Conservation (phyloP, 2,888 invertebrate genomes). For the Priocnemis perturbator region DNA sequence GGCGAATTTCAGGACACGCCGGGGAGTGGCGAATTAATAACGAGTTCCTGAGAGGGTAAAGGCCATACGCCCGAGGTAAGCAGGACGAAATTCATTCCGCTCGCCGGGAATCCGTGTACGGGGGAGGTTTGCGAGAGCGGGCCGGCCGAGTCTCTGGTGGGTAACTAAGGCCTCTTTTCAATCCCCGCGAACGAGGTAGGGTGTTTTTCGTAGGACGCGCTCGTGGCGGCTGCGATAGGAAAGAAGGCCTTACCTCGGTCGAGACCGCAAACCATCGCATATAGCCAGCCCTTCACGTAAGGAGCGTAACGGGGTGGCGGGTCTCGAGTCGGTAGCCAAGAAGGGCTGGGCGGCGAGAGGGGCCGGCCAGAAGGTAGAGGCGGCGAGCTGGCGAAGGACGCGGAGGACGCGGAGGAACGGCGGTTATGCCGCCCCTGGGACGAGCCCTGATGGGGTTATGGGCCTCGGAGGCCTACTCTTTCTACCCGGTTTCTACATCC, state of each 20-base stretch:
- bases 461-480: slow-evolving; percentile 77
- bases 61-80: neutral
- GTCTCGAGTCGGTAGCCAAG: slow-evolving; percentile 22
- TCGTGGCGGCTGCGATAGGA: slow-evolving; percentile 15
- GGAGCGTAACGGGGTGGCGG: slow-evolving; percentile 23
- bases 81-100: slow-evolving; percentile 66
- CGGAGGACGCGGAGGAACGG: slow-evolving; percentile 43
- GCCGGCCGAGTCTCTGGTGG: slow-evolving; percentile 64
- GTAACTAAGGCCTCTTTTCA: slow-evolving; percentile 70
- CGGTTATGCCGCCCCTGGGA: slow-evolving; percentile 72
- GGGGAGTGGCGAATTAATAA: slow-evolving; percentile 61
- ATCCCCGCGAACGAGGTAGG: slow-evolving; percentile 55
- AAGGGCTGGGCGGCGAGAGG: slow-evolving; percentile 25
- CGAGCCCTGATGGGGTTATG: slow-evolving; percentile 79
- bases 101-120: slow-evolving; percentile 50
- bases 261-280: neutral
- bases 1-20: no score
- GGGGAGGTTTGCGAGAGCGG: neutral
- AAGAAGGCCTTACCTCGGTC: slow-evolving; percentile 7
- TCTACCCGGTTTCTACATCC: slow-evolving; percentile 67
- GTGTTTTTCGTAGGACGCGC: slow-evolving; percentile 26
- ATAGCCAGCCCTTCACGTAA: neutral
- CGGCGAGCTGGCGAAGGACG: slow-evolving; percentile 43
- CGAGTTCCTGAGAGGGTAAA: slow-evolving; percentile 54
- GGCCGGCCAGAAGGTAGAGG: slow-evolving; percentile 30